phyloP scores from a whole-genome alignment of 2,797 vertebrate species.

The Hyperoplus lanceolatus region DNA sequence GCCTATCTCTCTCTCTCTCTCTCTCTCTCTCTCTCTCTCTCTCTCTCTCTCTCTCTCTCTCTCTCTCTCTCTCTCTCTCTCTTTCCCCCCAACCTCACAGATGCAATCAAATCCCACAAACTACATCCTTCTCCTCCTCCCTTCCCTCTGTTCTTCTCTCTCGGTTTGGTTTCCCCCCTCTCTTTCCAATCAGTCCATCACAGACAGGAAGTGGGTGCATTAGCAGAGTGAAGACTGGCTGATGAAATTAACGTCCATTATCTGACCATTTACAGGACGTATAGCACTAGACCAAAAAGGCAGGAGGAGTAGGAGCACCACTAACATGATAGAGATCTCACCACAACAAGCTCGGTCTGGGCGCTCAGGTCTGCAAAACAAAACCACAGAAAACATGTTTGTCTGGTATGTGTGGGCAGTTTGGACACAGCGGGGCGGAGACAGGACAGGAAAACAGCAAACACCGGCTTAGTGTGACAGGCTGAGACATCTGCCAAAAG shows the following conservation, averaged over 20 bases:
- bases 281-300: conserved; percentile 28
- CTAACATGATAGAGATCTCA: conserved; percentile 42
- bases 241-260: conserved; percentile 80
- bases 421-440: background rate
- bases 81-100: conserved; percentile 28
- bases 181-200: conserved; percentile 60
- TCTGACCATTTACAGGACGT: conserved; percentile 66
- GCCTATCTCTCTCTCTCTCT: conserved; percentile 2
- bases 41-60: conserved; percentile 5
- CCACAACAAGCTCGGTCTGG: conserved; percentile 8
- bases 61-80: conserved; percentile 2
- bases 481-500: background rate
- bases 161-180: conserved; percentile 22
- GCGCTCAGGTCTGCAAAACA: conserved; percentile 39
- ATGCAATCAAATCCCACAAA: conserved; percentile 59
- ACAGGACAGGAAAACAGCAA: background rate
- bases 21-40: conserved; percentile 18
- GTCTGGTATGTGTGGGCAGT: conserved; percentile 23
- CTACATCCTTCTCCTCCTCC: conserved; percentile 1
- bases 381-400: conserved; percentile 47
- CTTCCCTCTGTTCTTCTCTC: background rate
- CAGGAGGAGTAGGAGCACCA: conserved; percentile 6
- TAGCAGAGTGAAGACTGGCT: conserved; percentile 65
- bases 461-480: background rate
- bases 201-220: conserved; percentile 79